A percentile compares a stretch with the other conserved stretches of the same genome.
phyloP scores from a whole-genome alignment of 2,113 vertebrate species.

The Conger conger region DNA sequence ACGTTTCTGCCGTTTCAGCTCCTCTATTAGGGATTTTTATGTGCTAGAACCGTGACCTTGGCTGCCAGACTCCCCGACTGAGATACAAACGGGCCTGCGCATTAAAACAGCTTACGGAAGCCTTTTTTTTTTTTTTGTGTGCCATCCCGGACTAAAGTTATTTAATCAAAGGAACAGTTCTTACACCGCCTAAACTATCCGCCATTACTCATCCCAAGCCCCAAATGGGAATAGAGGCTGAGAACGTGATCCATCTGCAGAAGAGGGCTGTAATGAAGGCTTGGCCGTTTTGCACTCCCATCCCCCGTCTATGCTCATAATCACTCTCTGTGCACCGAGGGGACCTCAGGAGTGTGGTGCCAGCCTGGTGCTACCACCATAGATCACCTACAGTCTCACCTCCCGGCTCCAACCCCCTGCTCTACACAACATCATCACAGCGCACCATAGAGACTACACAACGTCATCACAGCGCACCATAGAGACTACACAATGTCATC shows the following conservation, averaged over 20 bases:
- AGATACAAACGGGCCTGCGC: conserved; percentile 70
- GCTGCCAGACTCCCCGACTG: conserved; percentile 59
- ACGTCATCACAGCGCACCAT: not conserved
- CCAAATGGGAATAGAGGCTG: conserved; percentile 60
- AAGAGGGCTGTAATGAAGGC: conserved; percentile 45
- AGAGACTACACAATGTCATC: not conserved
- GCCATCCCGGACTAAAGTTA: conserved; percentile 71
- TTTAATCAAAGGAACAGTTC: conserved; percentile 75
- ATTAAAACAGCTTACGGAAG: conserved; percentile 81
- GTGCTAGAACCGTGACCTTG: conserved; percentile 73
- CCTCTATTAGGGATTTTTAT: conserved; percentile 70
- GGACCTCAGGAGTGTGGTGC: not conserved
- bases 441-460: too few species aligned
- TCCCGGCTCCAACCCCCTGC: not conserved
- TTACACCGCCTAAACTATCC: conserved; percentile 69
- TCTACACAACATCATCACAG: not conserved
- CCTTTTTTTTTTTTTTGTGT: conserved; percentile 58
- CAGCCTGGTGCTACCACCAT: not conserved
- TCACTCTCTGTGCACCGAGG: conserved; percentile 4
- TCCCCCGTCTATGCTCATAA: conserved; percentile 29
- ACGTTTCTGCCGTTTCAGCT: conserved; percentile 83
- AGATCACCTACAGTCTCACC: not conserved
- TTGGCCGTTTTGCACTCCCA: conserved; percentile 36
- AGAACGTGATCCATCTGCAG: conserved; percentile 68
- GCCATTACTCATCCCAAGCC: conserved; percentile 70